Evolutionary conservation across 2,113 vertebrate species (phyloP), one percentile per base, ranked within the genome.

Genomic region (Bubo scandiacus): DNA sequence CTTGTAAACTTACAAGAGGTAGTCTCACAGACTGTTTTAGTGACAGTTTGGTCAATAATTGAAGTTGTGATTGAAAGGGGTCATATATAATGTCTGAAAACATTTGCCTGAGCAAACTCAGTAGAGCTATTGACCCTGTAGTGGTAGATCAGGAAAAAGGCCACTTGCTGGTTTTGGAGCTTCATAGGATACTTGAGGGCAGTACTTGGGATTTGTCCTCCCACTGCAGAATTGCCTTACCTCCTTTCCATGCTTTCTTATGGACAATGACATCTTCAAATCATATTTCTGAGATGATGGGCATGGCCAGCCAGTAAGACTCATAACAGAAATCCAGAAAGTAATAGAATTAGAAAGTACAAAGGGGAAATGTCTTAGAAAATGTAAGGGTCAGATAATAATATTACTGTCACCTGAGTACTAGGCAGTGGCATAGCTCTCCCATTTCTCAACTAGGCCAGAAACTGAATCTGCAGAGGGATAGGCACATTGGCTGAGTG

Each of bases 161-260:
- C 14, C 3, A 18, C 15, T 68, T 21, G 5, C 8, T 49, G n/a
- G 15, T 13, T 89, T 88, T 40, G 25, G n/a, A 81, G 49, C 5
- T 82, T 11, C 43, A 8, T 11, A 14, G 30, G 19, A 63, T 29
- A 43, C 3, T 26, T 54, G 54, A 68, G 17, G 3, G 10, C 10
- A 86, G 59, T 22, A 26, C 2, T 5, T 49, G 17, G 2, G 0
- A 15, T 51, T 51, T 58, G 29, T 45, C 2, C 18, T 62, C 7
- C 7, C 19, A 3, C n/a, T 32, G 7, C 18, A 82, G n/a, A 82
- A 36, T 63, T 59, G 16, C 5, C 29, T 34, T 74, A 29, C 36
- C 11, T 36, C 10, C 51, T 79, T 65, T 78, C 26, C 9, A 2
- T 59, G 21, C 1, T 89, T 0, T 0, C 1, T 59, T 9, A 65